Conservation (phyloP, 2,113 vertebrate genomes). For the Dolichotis patagonum region DNA sequence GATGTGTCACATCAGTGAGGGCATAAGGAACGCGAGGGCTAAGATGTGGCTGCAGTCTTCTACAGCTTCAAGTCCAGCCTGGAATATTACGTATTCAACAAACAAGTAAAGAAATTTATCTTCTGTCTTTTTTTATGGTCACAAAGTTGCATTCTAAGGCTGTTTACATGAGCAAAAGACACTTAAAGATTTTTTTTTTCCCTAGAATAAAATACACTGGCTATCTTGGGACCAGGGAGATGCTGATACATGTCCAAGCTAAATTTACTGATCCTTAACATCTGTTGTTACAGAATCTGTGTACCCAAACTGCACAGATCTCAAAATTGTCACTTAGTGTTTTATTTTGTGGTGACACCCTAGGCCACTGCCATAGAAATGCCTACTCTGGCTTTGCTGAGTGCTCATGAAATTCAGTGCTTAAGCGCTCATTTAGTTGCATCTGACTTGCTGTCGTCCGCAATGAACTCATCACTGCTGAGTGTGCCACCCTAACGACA, state of each 20-base stretch:
- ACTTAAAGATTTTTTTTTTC: not conserved
- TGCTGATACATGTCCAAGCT: not conserved
- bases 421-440: not conserved
- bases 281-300: not conserved
- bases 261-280: not conserved
- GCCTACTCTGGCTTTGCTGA: not conserved
- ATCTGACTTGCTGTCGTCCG: not conserved
- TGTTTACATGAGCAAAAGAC: not conserved
- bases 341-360: not conserved
- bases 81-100: not conserved
- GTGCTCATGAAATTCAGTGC: not conserved
- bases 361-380: not conserved
- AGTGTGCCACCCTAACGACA: not conserved
- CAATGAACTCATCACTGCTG: not conserved
- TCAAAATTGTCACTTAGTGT: not conserved
- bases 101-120: not conserved
- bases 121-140: not conserved
- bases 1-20: not conserved
- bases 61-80: not conserved
- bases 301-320: not conserved
- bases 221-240: not conserved
- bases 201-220: not conserved
- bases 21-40: not conserved
- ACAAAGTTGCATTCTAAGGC: not conserved
- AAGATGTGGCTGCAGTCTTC: not conserved